Percentiles rank a stretch among this genome's conserved stretches.
phyloP scores from a whole-genome alignment of 2,797 vertebrate species.

The Gephyroberyx darwinii region DNA sequence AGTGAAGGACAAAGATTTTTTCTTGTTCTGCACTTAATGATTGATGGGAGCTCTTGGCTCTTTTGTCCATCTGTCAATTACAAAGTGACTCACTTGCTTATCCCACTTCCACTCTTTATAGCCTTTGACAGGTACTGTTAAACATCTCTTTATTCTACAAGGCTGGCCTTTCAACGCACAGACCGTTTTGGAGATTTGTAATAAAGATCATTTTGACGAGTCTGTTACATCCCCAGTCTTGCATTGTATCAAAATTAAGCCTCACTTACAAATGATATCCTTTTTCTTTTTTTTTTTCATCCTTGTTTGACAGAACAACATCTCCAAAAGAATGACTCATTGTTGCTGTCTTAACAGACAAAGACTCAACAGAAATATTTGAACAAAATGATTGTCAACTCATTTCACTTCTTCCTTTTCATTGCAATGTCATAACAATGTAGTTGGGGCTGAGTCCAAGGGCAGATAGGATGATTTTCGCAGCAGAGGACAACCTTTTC shows the following conservation, averaged over 20 bases:
- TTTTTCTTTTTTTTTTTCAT: not conserved
- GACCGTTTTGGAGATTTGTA: not conserved
- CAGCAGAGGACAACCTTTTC: too few relatives aligned
- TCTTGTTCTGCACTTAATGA: constrained; percentile 25
- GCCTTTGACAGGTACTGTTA: constrained; percentile 40
- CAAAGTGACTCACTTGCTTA: constrained; percentile 50
- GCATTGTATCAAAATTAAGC: not conserved
- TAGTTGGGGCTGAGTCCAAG: not conserved
- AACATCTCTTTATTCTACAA: constrained; percentile 37
- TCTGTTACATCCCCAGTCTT: not conserved
- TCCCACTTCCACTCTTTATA: constrained; percentile 27
- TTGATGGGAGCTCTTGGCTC: constrained; percentile 40
- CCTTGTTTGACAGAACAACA: not conserved
- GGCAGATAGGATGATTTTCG: not conserved
- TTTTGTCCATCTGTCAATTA: constrained; percentile 56
- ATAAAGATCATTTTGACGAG: constrained; percentile 1
- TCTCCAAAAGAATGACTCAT: constrained; percentile 4
- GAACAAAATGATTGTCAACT: not conserved
- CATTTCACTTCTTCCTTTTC: not conserved
- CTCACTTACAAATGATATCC: not conserved
- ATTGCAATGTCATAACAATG: not conserved
- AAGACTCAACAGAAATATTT: not conserved
- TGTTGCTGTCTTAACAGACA: not conserved
- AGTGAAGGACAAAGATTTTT: constrained; percentile 31
- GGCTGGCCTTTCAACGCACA: constrained; percentile 31